Evolutionary conservation across 2,888 invertebrate genomes (phyloP), one percentile per base, ranked within the genome.

Genomic region (Tenthredo distinguenda): DNA sequence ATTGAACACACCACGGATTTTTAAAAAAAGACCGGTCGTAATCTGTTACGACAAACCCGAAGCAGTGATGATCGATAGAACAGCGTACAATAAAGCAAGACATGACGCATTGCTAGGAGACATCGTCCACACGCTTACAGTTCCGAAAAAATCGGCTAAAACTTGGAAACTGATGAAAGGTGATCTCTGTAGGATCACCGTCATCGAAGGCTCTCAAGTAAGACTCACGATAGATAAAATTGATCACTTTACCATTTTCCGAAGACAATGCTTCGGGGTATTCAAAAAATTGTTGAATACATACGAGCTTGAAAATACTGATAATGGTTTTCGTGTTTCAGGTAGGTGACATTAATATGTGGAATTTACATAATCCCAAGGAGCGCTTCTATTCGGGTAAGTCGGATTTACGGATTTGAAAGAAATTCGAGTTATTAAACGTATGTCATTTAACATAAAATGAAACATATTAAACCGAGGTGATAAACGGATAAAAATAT

Each of bases 281-380:
- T 84, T 65, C 10, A 5, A 34, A 86, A 21, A 18, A 4, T 55
- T 26, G 7, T 58, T 86, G 18, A 58, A 43, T 50, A 5, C 6
- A 50, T n/a, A 10, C 9, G 6, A n/a, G 50, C 18, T 50, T 18
- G 0, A 50, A 50, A n/a, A 50, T 50, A 1, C 50, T 50, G 18
- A 62, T 18, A 68, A n/a, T 43, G 21, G 72, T 43, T 43, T 43
- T 40, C 26, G 43, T 43, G 1, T 68, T 71, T 55, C 82, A 89
- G 88, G 91, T 94, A 62, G 94, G 94, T 21, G 94, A 94, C 89
- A 5, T 94, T 72, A 94, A 94, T 88, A 92, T 94, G 62, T 94
- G 94, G 94, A 94, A 94, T 88, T 86, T 93, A 62, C 92, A 94
- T 0, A 93, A 94, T 88, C 90, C 91, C 1, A 91, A 93, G 55